These are phyloP conservation scores for Labeo rohita DNA, from an alignment of 2,113 vertebrate genomes.

Conservation along the genomic window DNA sequence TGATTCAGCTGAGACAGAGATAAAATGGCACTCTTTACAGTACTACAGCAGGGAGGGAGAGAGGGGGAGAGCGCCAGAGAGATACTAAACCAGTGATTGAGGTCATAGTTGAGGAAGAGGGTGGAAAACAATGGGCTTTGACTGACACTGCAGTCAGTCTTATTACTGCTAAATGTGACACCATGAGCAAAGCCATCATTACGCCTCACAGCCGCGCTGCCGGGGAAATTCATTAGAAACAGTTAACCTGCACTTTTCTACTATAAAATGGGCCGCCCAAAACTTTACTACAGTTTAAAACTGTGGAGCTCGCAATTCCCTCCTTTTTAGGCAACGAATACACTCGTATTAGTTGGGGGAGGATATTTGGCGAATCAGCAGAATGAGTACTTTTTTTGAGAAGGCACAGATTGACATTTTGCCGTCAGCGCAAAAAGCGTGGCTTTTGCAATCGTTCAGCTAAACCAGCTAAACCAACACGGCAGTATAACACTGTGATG, in stretches of 20 bases:
- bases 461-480: background rate
- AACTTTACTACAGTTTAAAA: slow-evolving; percentile 14
- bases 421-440: background rate
- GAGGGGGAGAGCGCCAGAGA: slow-evolving; percentile 23
- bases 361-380: background rate
- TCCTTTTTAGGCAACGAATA: background rate
- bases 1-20: slow-evolving; percentile 44
- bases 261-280: background rate
- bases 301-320: background rate
- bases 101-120: slow-evolving; percentile 52
- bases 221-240: background rate
- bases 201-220: background rate
- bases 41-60: slow-evolving; percentile 31
- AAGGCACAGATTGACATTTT: background rate
- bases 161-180: slow-evolving; percentile 34
- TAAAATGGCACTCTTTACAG: slow-evolving; percentile 51
- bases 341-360: background rate
- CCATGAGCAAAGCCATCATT: slow-evolving; percentile 39
- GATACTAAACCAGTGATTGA: slow-evolving; percentile 49
- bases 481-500: slow-evolving; percentile 21
- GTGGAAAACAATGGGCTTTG: slow-evolving; percentile 50
- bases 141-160: slow-evolving; percentile 30
- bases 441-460: background rate
- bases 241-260: background rate
- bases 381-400: background rate